Conservation (phyloP, 2,888 invertebrate species). For the Serrognathus titanus region DNA sequence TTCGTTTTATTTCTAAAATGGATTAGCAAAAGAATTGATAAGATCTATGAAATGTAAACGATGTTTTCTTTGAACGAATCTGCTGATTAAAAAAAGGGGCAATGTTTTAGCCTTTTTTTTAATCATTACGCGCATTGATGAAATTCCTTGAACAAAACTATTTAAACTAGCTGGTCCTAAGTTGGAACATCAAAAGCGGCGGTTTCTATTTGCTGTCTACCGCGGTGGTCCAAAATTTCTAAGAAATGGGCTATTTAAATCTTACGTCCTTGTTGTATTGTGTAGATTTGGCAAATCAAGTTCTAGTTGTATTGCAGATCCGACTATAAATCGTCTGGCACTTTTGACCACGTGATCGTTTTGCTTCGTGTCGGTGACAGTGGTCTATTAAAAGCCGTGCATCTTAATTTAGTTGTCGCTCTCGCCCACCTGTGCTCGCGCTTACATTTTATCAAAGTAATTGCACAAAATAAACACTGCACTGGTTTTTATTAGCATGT, state of each 20-base stretch:
- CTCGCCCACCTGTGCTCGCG: neutral
- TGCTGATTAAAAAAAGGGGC: no score
- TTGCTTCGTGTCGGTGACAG: slow-evolving; percentile 1
- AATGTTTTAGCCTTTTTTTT: no score
- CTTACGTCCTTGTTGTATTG: neutral
- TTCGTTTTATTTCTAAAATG: no score
- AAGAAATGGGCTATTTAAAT: slow-evolving; percentile 1
- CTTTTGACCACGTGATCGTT: neutral
- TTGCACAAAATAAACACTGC: no score
- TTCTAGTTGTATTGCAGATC: neutral
- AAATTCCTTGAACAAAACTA: no score
- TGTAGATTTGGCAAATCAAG: slow-evolving; percentile 2
- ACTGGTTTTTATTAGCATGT: no score
- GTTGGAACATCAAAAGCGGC: neutral
- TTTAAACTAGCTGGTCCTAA: no score
- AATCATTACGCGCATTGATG: no score
- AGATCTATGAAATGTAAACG: no score
- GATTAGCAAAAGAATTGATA: no score
- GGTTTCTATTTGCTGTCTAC: neutral
- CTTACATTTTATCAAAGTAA: neutral
- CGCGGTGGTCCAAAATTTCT: slow-evolving; percentile 1
- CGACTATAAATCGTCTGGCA: slow-evolving; percentile 3
- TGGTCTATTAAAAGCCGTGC: slow-evolving; percentile 1
- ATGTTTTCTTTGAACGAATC: no score
- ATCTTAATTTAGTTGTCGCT: neutral